phyloP scores from a whole-genome alignment of 64 coral and sea anemone species.

The Trachythela sp. region DNA sequence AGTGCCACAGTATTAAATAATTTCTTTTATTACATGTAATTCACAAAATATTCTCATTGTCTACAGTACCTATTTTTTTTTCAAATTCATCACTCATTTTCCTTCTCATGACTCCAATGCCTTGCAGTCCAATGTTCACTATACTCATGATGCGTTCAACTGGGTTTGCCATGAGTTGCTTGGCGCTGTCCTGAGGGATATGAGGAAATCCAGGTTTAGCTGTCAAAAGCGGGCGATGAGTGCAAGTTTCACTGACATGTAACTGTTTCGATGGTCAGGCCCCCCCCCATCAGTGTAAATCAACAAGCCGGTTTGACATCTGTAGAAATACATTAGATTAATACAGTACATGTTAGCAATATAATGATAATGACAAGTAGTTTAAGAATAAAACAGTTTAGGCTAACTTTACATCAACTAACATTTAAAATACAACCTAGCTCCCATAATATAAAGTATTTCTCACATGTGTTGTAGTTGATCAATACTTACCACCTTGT shows the following conservation, averaged over 20 bases:
- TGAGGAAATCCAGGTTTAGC: slow-evolving; percentile 31
- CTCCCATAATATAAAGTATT: too few species aligned
- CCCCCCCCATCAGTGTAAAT: slow-evolving; percentile 34
- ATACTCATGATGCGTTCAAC: slow-evolving; percentile 38
- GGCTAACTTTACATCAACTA: neutral
- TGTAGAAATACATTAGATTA: slow-evolving; percentile 10
- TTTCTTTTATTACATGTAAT: neutral
- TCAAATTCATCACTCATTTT: slow-evolving; percentile 17
- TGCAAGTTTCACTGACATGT: slow-evolving; percentile 10
- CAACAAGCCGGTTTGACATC: slow-evolving; percentile 21
- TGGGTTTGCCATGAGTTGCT: slow-evolving; percentile 42
- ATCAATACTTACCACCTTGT: neutral
- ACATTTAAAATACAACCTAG: neutral
- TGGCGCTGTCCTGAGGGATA: neutral
- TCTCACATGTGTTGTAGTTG: neutral
- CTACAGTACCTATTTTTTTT: neutral
- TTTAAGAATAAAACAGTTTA: too few species aligned
- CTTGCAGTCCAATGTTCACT: slow-evolving; percentile 20
- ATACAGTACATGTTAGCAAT: neutral
- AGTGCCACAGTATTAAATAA: neutral
- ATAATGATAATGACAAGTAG: too few species aligned
- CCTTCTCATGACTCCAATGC: slow-evolving; percentile 27
- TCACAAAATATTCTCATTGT: neutral
- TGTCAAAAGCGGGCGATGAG: slow-evolving; percentile 7
- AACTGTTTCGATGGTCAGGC: neutral